Evolutionary conservation across 2,888 invertebrate genomes (phyloP).

Genomic region (Drosophila pegasa): DNA sequence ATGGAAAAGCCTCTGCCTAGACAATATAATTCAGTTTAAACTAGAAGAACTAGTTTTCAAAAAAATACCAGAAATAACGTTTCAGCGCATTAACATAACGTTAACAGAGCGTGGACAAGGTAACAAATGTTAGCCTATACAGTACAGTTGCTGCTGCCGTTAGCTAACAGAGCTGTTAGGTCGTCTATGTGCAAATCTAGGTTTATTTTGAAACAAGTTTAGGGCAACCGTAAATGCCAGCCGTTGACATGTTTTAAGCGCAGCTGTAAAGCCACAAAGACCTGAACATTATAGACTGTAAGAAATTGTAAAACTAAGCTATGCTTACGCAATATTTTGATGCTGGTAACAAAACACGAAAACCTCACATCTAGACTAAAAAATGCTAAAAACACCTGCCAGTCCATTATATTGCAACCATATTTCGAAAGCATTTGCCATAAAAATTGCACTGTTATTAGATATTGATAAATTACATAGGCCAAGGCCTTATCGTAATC

Average conservation of each 20-base stretch:
- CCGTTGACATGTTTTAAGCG: not conserved
- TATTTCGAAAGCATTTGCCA: constrained; percentile 9
- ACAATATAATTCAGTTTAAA: not conserved
- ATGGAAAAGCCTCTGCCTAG: not conserved
- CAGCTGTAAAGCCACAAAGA: not conserved
- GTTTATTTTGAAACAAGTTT: not conserved
- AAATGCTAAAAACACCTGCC: not conserved
- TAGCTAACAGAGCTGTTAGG: not conserved
- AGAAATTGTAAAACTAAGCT: not conserved
- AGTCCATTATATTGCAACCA: not conserved
- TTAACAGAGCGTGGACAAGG: not conserved
- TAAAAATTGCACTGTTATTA: constrained; percentile 21
- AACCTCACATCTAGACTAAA: not conserved
- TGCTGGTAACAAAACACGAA: not conserved
- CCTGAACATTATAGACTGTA: not conserved
- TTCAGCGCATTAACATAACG: not conserved
- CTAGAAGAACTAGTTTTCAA: not conserved
- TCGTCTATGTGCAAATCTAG: not conserved
- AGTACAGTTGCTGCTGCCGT: not conserved
- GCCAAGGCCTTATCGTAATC: constrained; percentile 48
- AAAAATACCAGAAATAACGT: not conserved
- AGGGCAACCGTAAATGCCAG: not conserved
- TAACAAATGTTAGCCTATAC: not conserved
- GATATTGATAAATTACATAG: constrained; percentile 42
- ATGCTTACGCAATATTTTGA: not conserved